A percentile compares a stretch with the other conserved stretches of the same genome.
phyloP scores from a whole-genome alignment of 2,797 vertebrate species.

The Oreochromis grahami region DNA sequence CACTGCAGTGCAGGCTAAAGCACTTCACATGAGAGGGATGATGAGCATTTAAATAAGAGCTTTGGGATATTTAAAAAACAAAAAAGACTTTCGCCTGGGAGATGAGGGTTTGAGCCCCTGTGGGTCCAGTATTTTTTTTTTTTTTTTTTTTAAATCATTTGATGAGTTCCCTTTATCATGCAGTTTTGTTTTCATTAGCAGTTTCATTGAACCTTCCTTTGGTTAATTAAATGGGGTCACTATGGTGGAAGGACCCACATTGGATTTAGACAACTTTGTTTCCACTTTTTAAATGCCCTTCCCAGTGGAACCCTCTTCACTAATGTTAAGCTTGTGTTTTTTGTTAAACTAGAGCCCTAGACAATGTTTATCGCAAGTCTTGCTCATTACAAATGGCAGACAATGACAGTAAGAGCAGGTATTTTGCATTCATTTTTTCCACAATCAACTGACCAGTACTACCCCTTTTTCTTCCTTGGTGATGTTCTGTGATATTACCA shows the following conservation, averaged over 20 bases:
- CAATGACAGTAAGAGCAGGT: not conserved
- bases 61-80: not conserved
- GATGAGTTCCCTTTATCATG: not conserved
- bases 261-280: not conserved
- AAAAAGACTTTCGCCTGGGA: not conserved
- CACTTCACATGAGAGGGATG: not conserved
- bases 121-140: not conserved
- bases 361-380: not conserved
- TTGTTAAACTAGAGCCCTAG: not conserved
- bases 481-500: not conserved
- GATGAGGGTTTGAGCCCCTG: not conserved
- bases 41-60: not conserved
- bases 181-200: not conserved
- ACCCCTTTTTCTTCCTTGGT: not conserved
- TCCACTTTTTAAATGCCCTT: not conserved
- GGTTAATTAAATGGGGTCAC: not conserved
- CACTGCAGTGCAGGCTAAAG: not conserved
- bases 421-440: not conserved
- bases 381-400: not conserved
- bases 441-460: not conserved
- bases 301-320: not conserved
- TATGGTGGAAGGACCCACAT: not conserved
- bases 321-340: not conserved
- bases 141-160: accelerated
- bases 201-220: not conserved